These are phyloP conservation scores for Thelaira solivaga DNA, from an alignment of 2,888 invertebrate genomes.

Conservation along the genomic window DNA sequence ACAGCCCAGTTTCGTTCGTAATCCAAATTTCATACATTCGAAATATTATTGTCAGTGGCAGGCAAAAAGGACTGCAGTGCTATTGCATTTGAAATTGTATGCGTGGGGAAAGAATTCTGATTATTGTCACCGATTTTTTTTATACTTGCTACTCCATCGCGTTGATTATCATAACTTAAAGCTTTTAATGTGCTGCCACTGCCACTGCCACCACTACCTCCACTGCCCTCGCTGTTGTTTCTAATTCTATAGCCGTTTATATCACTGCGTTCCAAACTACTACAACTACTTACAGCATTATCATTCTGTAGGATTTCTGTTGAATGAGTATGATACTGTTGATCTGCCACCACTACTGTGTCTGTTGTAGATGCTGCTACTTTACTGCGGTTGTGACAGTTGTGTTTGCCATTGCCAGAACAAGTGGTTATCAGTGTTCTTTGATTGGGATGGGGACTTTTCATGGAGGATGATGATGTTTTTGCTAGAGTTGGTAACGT, in stretches of 20 bases:
- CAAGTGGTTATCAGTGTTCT: conserved; percentile 17
- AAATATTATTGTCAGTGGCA: conserved; percentile 65
- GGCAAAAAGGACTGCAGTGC: conserved; percentile 27
- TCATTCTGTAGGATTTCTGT: conserved; percentile 53
- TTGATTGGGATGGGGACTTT: conserved; percentile 53
- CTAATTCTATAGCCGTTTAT: conserved; percentile 15
- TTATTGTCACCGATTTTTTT: conserved; percentile 21
- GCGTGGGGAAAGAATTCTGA: not conserved
- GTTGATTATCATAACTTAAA: conserved; percentile 68
- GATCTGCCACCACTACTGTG: not conserved
- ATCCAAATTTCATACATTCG: conserved; percentile 68
- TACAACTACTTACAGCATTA: conserved; percentile 38
- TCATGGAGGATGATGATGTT: conserved; percentile 46
- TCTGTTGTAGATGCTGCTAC: too few species aligned
- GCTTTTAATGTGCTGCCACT: conserved; percentile 62
- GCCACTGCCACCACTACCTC: not conserved
- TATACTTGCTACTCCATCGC: conserved; percentile 63
- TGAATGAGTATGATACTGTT: conserved; percentile 49
- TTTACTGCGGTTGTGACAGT: not conserved
- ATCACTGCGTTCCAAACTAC: conserved; percentile 17
- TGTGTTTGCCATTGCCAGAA: not conserved
- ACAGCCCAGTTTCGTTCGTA: conserved; percentile 16
- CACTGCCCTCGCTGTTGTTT: conserved; percentile 20
- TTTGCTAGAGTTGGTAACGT: too few species aligned
- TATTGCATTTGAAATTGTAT: conserved; percentile 2